Base-by-base conservation (phyloP, 2,888 invertebrate species). In the Caenorhabditis sp. region DNA sequence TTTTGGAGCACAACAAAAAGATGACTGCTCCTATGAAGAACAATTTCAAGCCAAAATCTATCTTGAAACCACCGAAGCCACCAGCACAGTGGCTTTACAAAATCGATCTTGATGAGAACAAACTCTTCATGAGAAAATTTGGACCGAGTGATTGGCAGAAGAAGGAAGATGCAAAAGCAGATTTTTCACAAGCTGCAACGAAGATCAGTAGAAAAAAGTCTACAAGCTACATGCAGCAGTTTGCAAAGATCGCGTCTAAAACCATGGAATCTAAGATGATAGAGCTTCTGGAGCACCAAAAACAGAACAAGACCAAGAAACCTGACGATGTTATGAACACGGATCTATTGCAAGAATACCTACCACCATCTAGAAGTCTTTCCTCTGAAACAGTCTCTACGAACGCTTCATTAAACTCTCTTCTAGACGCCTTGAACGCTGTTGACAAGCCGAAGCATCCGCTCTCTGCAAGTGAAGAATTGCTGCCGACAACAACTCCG, bases 61-160 rank as follows among this genome's bases (percentile, higher is more conserved):
- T 79, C 47, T 47, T 79, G 26, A 79, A 79, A 31, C 22, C 44
- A 2, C 70, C 70, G 19, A 70, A 70, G 14, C 54, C 59, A 10
- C 35, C 63, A 0, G n/a, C 47, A 7, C 26, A 5, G 2, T 72
- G 79, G 70, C 41, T 31, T 7, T 79, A 64, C 26, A 44, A 70
- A 19, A 38, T 79, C n/a, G 79, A 79, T 16, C 38, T 24, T 2
- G 64, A 64, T 0, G 79, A 69, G 0, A 70, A 79, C 47, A 79
- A 79, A 24, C 26, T 22, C 4, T 79, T 58, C 56, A 24, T 70
- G 70, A 63, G 44, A 4, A 56, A 24, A 0, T 58, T 79, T 7
- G 79, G 64, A 5, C 79, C 79, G 12, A 79, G 79, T 31, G 70
- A 44, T 2, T 70, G 79, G 70, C 79, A 79, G 26, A 56, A 47